These are phyloP conservation scores for Escarpia spicata DNA, from an alignment of 2,888 invertebrate genomes.

Conservation along the genomic window DNA sequence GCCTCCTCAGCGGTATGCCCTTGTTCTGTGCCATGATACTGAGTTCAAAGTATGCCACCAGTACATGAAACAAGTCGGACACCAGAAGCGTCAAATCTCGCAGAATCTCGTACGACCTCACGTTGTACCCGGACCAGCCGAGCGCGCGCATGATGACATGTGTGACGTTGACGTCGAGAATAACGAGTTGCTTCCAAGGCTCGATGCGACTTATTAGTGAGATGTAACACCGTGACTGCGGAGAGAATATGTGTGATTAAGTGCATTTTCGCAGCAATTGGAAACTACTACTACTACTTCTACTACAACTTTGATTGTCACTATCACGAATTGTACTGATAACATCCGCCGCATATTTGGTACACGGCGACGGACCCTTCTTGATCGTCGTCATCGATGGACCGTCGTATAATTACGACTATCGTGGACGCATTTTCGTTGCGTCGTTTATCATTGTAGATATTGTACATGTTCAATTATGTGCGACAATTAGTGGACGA, in stretches of 20 bases:
- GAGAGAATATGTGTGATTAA: constrained; percentile 42
- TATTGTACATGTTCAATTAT: no score
- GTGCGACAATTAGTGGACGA: no score
- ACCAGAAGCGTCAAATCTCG: constrained; percentile 60
- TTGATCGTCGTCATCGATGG: no score
- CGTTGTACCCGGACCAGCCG: constrained; percentile 61
- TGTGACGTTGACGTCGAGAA: constrained; percentile 57
- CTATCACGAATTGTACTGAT: no score
- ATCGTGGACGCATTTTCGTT: no score
- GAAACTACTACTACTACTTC: not conserved
- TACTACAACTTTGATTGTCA: no score
- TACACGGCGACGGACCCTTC: no score
- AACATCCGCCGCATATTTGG: no score
- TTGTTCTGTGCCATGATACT: constrained; percentile 53
- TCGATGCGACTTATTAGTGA: constrained; percentile 53
- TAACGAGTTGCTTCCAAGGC: constrained; percentile 60
- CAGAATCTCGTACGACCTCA: constrained; percentile 41
- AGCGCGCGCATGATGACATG: constrained; percentile 60
- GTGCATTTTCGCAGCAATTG: not conserved
- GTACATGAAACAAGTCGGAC: constrained; percentile 65
- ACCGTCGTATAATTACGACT: no score
- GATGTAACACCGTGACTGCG: constrained; percentile 56
- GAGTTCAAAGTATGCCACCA: constrained; percentile 69
- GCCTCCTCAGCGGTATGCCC: constrained; percentile 52
- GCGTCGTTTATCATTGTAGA: no score